phyloP scores from a whole-genome alignment of 2,113 vertebrate genomes.

The Barnardius zonarius region DNA sequence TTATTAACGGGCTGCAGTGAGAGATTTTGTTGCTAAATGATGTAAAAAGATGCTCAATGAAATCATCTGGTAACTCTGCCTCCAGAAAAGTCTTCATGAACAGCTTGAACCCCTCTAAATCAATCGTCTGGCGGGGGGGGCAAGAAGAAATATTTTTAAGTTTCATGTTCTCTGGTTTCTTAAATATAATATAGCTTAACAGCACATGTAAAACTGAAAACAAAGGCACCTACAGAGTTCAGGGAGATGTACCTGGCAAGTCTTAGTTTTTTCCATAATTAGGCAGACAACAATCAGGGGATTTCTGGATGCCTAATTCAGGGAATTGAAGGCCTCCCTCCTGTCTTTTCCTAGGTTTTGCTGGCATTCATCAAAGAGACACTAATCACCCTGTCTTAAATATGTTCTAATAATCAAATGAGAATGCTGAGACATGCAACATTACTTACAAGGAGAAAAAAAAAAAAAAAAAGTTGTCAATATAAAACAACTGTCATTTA shows the following conservation, averaged over 20 bases:
- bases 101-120: slow-evolving; percentile 92
- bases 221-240: not conserved
- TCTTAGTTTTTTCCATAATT: not conserved
- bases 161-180: not conserved
- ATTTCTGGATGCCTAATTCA: not conserved
- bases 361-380: not conserved
- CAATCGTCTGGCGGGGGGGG: slow-evolving; percentile 79
- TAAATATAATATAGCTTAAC: not conserved
- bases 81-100: slow-evolving; percentile 98
- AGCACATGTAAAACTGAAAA: not conserved
- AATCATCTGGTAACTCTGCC: slow-evolving; percentile 88
- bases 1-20: slow-evolving; percentile 80
- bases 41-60: slow-evolving; percentile 89
- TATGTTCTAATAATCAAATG: not conserved
- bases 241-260: not conserved
- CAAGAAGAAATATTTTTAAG: not conserved
- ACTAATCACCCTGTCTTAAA: not conserved
- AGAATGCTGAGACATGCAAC: not conserved
- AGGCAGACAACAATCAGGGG: not conserved
- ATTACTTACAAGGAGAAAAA: not conserved
- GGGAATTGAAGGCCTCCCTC: not conserved
- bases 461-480: not conserved
- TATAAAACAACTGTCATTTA: not conserved
- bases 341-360: not conserved
- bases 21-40: slow-evolving; percentile 89